Conservation (phyloP, 1,140 invertebrate genomes). For the Drosophila prosaltans region DNA sequence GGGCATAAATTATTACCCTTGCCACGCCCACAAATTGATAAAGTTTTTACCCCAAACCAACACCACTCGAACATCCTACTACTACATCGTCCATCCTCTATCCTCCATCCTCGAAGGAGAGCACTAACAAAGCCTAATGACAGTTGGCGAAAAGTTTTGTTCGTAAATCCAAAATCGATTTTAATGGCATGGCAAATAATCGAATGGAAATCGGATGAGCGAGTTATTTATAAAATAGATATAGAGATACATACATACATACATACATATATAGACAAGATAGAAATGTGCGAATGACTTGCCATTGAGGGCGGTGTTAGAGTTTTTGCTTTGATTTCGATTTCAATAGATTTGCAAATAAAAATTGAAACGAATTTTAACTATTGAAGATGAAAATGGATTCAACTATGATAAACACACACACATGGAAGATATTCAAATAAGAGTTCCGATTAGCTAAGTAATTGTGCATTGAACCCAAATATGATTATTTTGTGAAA, state of each 20-base stretch:
- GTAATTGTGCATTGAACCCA: too few relatives aligned
- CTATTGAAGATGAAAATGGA: conserved; percentile 6
- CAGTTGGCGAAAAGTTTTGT: conserved; percentile 73
- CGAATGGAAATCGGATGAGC: conserved; percentile 53
- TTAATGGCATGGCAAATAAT: conserved; percentile 78
- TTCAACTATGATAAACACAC: conserved; percentile 31
- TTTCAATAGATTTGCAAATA: not conserved
- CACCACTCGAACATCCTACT: not conserved
- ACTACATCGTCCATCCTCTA: not conserved
- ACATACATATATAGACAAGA: not conserved
- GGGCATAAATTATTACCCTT: conserved; percentile 67
- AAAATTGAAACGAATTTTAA: conserved; percentile 1
- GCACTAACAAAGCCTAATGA: conserved; percentile 74
- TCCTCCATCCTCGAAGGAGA: not conserved
- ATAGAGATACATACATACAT: not conserved
- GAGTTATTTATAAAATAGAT: conserved; percentile 62
- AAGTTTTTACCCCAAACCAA: conserved; percentile 44
- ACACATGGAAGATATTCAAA: not conserved
- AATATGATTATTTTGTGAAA: too few relatives aligned
- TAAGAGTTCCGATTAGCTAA: too few relatives aligned
- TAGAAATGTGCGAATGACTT: not conserved
- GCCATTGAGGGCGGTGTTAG: too few relatives aligned
- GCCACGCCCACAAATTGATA: conserved; percentile 75
- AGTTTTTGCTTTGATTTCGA: not conserved
- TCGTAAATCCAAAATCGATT: conserved; percentile 66